Evolutionary conservation across 2,113 vertebrate species (phyloP).

Genomic region (Clupea harengus): DNA sequence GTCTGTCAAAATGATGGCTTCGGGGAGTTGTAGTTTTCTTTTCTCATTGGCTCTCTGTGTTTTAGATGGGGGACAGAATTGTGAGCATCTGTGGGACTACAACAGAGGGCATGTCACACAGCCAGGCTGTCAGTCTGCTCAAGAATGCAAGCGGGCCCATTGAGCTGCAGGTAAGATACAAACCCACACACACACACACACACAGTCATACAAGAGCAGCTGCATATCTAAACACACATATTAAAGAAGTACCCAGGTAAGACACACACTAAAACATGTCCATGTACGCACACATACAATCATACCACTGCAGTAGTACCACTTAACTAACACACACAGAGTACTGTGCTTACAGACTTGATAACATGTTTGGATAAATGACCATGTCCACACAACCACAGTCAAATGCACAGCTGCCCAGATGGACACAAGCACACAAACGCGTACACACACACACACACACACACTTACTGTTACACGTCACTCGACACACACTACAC

Average conservation of each 20-base stretch:
- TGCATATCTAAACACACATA: too few relatives aligned
- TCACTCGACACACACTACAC: not conserved
- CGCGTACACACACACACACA: slow-evolving; percentile 19
- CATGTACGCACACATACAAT: not conserved
- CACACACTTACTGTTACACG: not conserved
- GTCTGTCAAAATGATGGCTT: not conserved
- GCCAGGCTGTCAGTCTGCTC: slow-evolving; percentile 86
- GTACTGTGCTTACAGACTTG: too few relatives aligned
- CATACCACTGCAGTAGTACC: too few relatives aligned
- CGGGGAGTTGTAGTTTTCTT: not conserved
- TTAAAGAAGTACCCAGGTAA: too few relatives aligned
- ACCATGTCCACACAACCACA: too few relatives aligned
- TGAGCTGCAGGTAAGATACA: slow-evolving; percentile 84
- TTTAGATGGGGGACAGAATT: slow-evolving; percentile 92
- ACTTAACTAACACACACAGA: not conserved
- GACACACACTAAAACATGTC: not conserved
- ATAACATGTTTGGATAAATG: not conserved
- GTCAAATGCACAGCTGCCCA: not conserved
- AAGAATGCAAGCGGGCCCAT: slow-evolving; percentile 86
- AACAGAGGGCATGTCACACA: slow-evolving; percentile 90
- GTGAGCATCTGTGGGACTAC: slow-evolving; percentile 86
- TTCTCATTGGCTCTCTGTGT: not conserved
- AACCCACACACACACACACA: not conserved
- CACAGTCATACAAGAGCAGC: not conserved
- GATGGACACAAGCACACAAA: not conserved